phyloP scores from a whole-genome alignment of 2,113 vertebrate genomes.

The Cisticola juncidis region DNA sequence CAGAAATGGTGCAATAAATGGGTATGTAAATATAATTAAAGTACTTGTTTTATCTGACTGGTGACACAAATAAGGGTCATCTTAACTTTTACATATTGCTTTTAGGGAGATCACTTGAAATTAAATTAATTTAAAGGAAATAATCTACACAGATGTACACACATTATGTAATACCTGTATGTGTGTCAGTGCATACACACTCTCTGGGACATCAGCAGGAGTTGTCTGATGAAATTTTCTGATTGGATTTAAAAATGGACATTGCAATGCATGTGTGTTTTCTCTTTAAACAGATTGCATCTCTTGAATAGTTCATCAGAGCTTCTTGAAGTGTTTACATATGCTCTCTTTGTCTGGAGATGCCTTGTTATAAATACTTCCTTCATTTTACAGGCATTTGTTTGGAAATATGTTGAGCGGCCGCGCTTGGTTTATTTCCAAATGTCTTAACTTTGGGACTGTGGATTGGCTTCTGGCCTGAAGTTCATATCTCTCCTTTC shows the following conservation, averaged over 20 bases:
- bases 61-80: not conserved
- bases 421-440: not conserved
- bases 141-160: not conserved
- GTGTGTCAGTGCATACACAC: fast-evolving
- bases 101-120: not conserved
- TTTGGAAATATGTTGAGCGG: slow-evolving; percentile 7
- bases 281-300: not conserved
- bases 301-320: not conserved
- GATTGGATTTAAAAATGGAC: not conserved
- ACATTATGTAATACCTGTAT: not conserved
- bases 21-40: not conserved
- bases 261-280: not conserved
- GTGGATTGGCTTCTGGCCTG: not conserved
- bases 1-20: not conserved
- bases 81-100: not conserved
- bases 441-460: not conserved
- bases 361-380: slow-evolving; percentile 5
- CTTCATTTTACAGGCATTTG: not conserved
- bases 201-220: not conserved
- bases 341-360: not conserved
- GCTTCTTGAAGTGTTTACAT: slow-evolving; percentile 11
- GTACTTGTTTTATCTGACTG: not conserved
- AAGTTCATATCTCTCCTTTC: not conserved
- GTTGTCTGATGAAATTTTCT: not conserved
- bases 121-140: not conserved